phyloP scores from a whole-genome alignment of 1,140 invertebrate species.

The Plodia interpunctella region DNA sequence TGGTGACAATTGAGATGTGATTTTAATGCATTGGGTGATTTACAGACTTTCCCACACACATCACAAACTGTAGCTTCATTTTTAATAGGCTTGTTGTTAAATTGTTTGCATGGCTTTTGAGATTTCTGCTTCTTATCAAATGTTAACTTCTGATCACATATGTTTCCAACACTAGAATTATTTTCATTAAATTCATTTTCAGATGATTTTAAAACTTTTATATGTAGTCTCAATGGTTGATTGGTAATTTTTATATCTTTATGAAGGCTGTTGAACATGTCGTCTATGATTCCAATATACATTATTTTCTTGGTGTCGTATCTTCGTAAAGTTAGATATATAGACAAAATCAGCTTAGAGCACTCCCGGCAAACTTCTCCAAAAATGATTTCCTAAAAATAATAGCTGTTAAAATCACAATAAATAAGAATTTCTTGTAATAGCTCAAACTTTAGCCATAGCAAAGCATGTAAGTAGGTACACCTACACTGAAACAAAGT shows the following conservation, averaged over 20 bases:
- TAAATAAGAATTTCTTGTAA: too few species aligned
- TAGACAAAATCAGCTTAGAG: conserved; percentile 31
- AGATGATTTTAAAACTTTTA: not conserved
- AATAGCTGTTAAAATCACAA: too few species aligned
- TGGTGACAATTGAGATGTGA: conserved; percentile 26
- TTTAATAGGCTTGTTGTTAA: not conserved
- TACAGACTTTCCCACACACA: conserved; percentile 31
- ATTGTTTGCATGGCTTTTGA: not conserved
- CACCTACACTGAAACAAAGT: not conserved
- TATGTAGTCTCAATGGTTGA: not conserved
- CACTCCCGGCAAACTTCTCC: conserved; percentile 36
- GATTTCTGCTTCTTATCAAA: not conserved
- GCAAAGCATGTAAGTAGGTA: too few species aligned
- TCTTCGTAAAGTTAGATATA: conserved; percentile 32
- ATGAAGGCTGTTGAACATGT: conserved; percentile 21
- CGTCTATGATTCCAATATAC: conserved; percentile 18
- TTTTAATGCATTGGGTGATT: conserved; percentile 23
- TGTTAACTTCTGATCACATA: too few species aligned
- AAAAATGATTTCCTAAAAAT: conserved; percentile 36
- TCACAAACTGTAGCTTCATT: conserved; percentile 30
- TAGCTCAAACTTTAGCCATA: too few species aligned
- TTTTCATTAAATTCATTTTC: not conserved
- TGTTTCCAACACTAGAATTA: not conserved
- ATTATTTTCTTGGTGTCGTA: conserved; percentile 25
- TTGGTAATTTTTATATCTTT: not conserved